Base-by-base conservation (phyloP, 2,113 vertebrate genomes). In the Athene noctua region DNA sequence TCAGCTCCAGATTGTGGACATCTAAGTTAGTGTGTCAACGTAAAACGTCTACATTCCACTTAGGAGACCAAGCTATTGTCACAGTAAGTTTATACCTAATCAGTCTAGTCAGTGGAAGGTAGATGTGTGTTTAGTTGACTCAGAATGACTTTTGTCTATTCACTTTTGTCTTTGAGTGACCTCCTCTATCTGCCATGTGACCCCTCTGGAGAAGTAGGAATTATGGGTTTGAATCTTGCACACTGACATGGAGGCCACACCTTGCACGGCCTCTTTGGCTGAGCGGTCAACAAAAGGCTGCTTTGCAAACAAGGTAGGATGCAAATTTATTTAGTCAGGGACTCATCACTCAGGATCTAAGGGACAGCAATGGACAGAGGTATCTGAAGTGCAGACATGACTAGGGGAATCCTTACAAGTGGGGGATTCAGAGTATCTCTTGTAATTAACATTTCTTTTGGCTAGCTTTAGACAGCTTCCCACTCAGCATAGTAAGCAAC, bases 41-140 rank as follows among this genome's bases (percentile, higher is more conserved):
- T 3, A 52, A 70, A 94, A 46, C 25, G 16, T 13, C 57, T 30
- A 5, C 13, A 8, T 25, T 75, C 70, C 36, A 6, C 34, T 36
- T 25, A 55, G 15, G 6, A 82, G 29, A 23, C 32, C 22, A 71
- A 51, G 22, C 9, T 42, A 3, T 12, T 6, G 1, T 20, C 47
- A 18, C 20, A 51, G 44, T 15, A 3, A 4, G 27, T 61, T 65
- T 51, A 63, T 13, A 58, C 19, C 15, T 18, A 55, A 5, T 5
- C 44, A 19, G 0, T 0, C 2, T 6, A 27, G 38, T 15, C 42
- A 9, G 10, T 30, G 32, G 46, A 51, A 62, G 9, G 40, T 8
- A 61, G 13, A 9, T 7, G 42, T 44, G 40, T 25, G 12, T 32
- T 62, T n/a, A 3, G 23, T 19, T 47, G 47, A 30, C 23, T 15